phyloP scores from a whole-genome alignment of 2,113 vertebrate genomes.

The Bos indicus region DNA sequence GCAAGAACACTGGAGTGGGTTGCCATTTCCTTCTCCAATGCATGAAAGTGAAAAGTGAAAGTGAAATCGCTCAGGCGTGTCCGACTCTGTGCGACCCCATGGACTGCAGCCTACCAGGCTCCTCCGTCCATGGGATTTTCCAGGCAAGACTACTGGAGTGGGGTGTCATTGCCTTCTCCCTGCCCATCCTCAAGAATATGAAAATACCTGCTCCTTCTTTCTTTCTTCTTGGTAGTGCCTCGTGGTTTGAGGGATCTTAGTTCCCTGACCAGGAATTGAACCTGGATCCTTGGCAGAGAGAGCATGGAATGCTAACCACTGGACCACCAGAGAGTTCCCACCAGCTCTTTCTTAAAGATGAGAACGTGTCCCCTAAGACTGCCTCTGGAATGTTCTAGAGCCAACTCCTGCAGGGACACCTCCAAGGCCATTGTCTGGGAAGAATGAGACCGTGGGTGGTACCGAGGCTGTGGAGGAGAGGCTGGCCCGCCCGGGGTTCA shows the following conservation, averaged over 20 bases:
- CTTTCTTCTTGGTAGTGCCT: neutral
- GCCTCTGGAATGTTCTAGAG: neutral
- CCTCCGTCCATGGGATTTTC: no score
- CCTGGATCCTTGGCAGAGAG: neutral
- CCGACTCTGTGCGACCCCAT: no score
- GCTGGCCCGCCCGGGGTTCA: neutral
- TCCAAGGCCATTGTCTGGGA: neutral
- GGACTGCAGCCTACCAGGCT: no score
- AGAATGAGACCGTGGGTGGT: fast-evolving
- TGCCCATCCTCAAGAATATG: neutral
- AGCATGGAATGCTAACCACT: neutral
- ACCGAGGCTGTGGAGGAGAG: fast-evolving
- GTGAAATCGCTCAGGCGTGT: no score
- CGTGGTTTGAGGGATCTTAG: neutral
- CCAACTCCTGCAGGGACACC: neutral
- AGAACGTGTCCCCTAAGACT: neutral
- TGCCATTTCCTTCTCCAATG: no score
- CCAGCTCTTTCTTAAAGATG: neutral
- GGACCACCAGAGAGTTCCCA: neutral
- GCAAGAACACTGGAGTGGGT: no score
- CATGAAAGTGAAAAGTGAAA: no score
- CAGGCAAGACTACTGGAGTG: no score
- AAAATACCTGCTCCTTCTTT: neutral
- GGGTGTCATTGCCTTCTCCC: no score
- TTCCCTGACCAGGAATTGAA: neutral